Conservation (phyloP, 2,888 invertebrate species). For the Acronicta leporina region DNA sequence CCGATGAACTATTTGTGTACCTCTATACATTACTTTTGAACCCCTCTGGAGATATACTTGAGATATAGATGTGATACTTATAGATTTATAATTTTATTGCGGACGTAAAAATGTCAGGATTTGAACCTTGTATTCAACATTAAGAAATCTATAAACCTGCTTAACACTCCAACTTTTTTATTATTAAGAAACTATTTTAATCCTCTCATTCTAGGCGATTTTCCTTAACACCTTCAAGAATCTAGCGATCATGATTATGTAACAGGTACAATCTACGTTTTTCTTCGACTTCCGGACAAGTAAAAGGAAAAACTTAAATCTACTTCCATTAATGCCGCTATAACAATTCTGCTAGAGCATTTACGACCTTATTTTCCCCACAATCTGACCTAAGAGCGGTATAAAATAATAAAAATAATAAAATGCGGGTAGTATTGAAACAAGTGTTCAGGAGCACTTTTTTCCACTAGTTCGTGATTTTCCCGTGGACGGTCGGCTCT, state of each 20-base stretch:
- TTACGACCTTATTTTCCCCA: constrained; percentile 4
- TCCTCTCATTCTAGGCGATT: neutral
- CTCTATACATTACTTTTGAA: no score
- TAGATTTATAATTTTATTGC: no score
- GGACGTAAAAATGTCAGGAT: no score
- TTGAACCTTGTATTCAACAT: no score
- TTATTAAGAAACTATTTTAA: constrained; percentile 10
- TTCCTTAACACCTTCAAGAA: constrained; percentile 10
- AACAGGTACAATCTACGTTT: constrained; percentile 18
- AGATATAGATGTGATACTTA: no score
- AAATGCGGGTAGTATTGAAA: constrained; percentile 33
- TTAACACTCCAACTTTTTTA: no score
- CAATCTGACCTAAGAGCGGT: constrained; percentile 17
- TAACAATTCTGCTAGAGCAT: constrained; percentile 26
- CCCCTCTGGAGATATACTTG: no score
- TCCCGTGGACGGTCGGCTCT: constrained; percentile 17
- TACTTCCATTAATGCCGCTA: constrained; percentile 24
- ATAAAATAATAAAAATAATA: constrained; percentile 39
- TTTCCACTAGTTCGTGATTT: constrained; percentile 37
- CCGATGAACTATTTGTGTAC: no score
- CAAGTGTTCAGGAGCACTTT: constrained; percentile 23
- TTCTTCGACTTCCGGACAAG: constrained; percentile 10
- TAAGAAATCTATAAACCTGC: no score
- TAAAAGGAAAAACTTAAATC: constrained; percentile 23
- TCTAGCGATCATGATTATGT: constrained; percentile 2